These are phyloP conservation scores for Drosophila santomea DNA, from an alignment of 1,140 invertebrate genomes.

Conservation along the genomic window DNA sequence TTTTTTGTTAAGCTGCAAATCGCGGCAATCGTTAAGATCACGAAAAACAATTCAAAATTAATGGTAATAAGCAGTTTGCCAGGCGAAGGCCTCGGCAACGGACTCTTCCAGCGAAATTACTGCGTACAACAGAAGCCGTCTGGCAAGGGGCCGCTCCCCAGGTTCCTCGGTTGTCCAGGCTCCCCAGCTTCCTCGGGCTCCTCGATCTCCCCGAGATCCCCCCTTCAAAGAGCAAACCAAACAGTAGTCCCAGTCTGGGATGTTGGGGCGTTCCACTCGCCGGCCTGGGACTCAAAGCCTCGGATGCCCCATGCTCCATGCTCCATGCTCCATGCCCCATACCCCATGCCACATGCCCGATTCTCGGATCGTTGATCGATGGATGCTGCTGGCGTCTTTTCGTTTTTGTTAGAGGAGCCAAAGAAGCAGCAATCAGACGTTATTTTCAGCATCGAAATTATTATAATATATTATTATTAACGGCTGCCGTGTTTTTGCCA, in stretches of 20 bases:
- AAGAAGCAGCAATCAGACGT: conserved; percentile 64
- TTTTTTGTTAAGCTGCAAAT: conserved; percentile 81
- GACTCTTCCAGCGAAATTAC: conserved; percentile 76
- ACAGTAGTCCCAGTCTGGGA: conserved; percentile 48
- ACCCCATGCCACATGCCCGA: neutral
- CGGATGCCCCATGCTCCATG: neutral
- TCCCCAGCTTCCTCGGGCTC: conserved; percentile 11
- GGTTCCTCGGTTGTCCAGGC: neutral
- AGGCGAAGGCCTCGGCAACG: conserved; percentile 20
- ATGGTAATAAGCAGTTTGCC: conserved; percentile 84
- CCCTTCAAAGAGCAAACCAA: conserved; percentile 22
- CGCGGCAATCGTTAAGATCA: conserved; percentile 85
- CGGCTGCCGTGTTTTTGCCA: conserved; percentile 62
- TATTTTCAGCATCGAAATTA: conserved; percentile 84
- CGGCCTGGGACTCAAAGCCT: conserved; percentile 31
- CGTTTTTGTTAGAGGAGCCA: conserved; percentile 62
- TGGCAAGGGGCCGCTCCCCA: conserved; percentile 56
- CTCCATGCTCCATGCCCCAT: no score
- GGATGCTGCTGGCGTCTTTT: conserved; percentile 62
- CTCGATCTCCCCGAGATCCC: conserved; percentile 1
- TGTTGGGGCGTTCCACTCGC: conserved; percentile 67
- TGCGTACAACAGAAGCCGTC: conserved; percentile 85
- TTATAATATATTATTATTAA: conserved; percentile 85
- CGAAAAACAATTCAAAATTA: conserved; percentile 85
- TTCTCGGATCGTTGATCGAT: conserved; percentile 66